These are phyloP conservation scores for Anseranas semipalmata DNA, from an alignment of 2,113 vertebrate species.

Conservation along the genomic window DNA sequence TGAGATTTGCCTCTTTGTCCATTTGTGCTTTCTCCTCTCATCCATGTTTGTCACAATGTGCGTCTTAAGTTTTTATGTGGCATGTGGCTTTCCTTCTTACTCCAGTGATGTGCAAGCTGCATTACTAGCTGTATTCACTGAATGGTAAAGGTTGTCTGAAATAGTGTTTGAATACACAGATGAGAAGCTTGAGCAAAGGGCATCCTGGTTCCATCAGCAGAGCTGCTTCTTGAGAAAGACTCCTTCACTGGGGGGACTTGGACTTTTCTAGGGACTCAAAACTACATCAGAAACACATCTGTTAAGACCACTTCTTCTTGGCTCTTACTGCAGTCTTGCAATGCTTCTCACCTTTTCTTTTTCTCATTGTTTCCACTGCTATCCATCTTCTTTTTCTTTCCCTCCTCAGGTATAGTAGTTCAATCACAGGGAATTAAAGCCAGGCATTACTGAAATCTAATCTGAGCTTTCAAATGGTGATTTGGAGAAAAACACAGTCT, in stretches of 20 bases:
- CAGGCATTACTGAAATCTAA: background rate
- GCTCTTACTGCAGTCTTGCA: background rate
- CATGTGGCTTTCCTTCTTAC: background rate
- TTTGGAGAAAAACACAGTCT: background rate
- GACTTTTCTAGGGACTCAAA: background rate
- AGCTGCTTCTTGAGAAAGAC: background rate
- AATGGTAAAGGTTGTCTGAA: background rate
- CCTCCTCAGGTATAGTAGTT: background rate
- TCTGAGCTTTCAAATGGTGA: background rate
- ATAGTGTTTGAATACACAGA: background rate
- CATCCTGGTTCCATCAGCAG: background rate
- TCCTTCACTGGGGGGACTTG: background rate
- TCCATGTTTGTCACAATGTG: background rate
- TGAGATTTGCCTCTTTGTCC: background rate
- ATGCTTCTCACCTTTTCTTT: background rate
- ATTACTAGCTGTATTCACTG: background rate
- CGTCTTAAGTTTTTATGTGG: background rate
- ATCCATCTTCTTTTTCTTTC: background rate
- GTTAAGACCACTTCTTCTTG: background rate
- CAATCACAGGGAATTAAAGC: background rate
- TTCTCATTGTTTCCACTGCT: background rate
- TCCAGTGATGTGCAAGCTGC: background rate
- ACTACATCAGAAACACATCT: background rate
- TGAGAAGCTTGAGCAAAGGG: background rate
- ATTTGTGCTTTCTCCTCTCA: background rate